A percentile compares a stretch with the other conserved stretches of the same genome.
phyloP scores from a whole-genome alignment of 2,113 vertebrate species.

The Zapornia atra region DNA sequence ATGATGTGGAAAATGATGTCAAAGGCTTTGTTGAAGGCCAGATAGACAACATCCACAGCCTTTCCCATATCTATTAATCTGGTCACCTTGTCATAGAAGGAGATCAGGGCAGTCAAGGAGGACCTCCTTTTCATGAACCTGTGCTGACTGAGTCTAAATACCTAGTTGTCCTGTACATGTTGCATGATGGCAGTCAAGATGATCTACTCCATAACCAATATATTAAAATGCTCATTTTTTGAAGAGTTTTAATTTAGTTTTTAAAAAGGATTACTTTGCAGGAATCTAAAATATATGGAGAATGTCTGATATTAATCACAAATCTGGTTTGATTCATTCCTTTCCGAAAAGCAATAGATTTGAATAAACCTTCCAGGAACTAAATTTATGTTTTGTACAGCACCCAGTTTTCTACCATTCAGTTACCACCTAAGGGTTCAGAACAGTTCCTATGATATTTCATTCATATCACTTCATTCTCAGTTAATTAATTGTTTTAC shows the following conservation, averaged over 20 bases:
- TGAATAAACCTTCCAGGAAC: neutral
- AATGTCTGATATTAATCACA: neutral
- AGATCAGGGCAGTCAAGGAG: neutral
- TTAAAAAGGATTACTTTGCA: neutral
- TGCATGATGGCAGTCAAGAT: neutral
- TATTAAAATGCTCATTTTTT: neutral
- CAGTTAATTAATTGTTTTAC: neutral
- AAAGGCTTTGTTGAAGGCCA: too few species aligned
- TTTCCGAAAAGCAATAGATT: neutral
- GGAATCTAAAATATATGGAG: neutral
- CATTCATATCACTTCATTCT: neutral
- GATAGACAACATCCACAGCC: neutral
- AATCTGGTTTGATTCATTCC: neutral
- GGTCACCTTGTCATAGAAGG: neutral
- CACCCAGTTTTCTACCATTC: neutral
- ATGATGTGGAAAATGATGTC: too few species aligned
- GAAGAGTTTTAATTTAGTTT: neutral
- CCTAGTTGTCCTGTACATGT: neutral
- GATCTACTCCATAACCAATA: neutral
- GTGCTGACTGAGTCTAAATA: neutral
- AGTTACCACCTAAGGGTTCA: neutral
- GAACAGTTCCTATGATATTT: neutral
- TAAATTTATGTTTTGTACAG: neutral
- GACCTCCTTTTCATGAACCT: neutral
- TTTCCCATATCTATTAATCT: neutral